A percentile compares a stretch with the other conserved stretches of the same genome.
Conservation (phyloP, 2,888 invertebrate genomes). For the Drosophila sordidapex region DNA sequence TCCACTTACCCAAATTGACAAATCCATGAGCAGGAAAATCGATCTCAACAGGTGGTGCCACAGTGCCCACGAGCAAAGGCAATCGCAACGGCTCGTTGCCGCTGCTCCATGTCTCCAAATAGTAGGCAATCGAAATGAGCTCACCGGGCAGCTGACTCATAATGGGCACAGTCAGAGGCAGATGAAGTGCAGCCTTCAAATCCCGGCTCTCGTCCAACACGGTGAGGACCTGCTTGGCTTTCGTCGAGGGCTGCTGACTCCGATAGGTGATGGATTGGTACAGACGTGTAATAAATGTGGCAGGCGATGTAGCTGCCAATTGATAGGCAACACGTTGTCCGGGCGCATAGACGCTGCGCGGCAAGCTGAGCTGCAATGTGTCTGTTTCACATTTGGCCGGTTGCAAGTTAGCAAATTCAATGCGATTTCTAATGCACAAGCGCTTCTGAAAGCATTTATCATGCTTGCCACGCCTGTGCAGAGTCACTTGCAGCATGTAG, state of each 20-base stretch:
- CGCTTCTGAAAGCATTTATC: slow-evolving; percentile 60
- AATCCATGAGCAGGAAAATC: slow-evolving; percentile 35
- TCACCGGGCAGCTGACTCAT: slow-evolving; percentile 41
- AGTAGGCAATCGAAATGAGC: slow-evolving; percentile 53
- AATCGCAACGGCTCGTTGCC: slow-evolving; percentile 28
- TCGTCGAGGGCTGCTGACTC: slow-evolving; percentile 41
- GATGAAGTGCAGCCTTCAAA: slow-evolving; percentile 34
- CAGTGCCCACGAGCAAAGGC: slow-evolving; percentile 56
- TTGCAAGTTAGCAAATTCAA: slow-evolving; percentile 52
- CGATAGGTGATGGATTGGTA: slow-evolving; percentile 56
- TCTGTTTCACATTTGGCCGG: slow-evolving; percentile 21
- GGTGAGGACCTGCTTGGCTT: slow-evolving; percentile 44
- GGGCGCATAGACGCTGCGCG: slow-evolving; percentile 67
- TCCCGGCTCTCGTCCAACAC: slow-evolving; percentile 43
- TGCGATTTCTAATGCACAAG: slow-evolving; percentile 52
- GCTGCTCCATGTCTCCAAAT: slow-evolving; percentile 42
- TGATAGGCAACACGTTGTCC: slow-evolving; percentile 63
- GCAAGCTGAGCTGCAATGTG: slow-evolving; percentile 33
- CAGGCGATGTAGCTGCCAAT: slow-evolving; percentile 18
- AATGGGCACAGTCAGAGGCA: slow-evolving; percentile 63
- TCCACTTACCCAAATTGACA: slow-evolving; percentile 57
- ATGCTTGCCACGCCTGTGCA: slow-evolving; percentile 58
- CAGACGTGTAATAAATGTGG: slow-evolving; percentile 42
- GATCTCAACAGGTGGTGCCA: slow-evolving; percentile 55
- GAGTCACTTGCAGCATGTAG: slow-evolving; percentile 49